Percentiles rank a stretch among this genome's conserved stretches.
phyloP scores from a whole-genome alignment of 1,140 invertebrate genomes.

The Brachionus sp. region DNA sequence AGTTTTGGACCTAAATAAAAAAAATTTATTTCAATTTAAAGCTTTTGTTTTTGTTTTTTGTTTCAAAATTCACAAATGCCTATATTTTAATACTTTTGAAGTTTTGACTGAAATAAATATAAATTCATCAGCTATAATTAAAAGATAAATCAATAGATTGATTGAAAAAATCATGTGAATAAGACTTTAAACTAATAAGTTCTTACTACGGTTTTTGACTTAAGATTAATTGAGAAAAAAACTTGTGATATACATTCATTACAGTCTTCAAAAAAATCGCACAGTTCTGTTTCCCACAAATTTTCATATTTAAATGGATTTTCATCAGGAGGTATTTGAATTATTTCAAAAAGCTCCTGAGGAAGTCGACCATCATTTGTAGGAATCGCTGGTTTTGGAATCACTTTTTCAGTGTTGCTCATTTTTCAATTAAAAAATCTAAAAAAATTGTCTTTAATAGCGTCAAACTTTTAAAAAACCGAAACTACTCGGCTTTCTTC shows the following conservation, averaged over 20 bases:
- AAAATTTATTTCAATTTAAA: too few relatives aligned
- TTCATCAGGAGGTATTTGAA: slow-evolving; percentile 43
- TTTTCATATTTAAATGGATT: slow-evolving; percentile 41
- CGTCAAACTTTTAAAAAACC: not conserved
- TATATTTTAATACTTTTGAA: too few relatives aligned
- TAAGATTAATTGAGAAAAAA: too few relatives aligned
- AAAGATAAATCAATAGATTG: too few relatives aligned
- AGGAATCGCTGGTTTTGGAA: slow-evolving; percentile 19
- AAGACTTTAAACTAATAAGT: too few relatives aligned
- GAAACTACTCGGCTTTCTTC: not conserved
- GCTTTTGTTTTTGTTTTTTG: too few relatives aligned
- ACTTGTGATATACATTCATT: slow-evolving; percentile 4
- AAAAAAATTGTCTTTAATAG: slow-evolving; percentile 2
- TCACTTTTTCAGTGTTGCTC: not conserved
- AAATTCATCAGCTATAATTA: too few relatives aligned
- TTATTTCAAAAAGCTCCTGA: slow-evolving; percentile 43
- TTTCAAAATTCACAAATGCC: too few relatives aligned
- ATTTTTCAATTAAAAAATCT: not conserved
- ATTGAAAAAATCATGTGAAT: too few relatives aligned
- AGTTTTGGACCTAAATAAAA: too few relatives aligned
- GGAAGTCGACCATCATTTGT: slow-evolving; percentile 19
- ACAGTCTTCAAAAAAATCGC: slow-evolving; percentile 44
- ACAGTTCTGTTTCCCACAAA: slow-evolving; percentile 39
- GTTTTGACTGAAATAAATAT: too few relatives aligned
- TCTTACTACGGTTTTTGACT: too few relatives aligned